Base-by-base conservation (phyloP, 2,113 vertebrate genomes). In the Madoqua kirkii region DNA sequence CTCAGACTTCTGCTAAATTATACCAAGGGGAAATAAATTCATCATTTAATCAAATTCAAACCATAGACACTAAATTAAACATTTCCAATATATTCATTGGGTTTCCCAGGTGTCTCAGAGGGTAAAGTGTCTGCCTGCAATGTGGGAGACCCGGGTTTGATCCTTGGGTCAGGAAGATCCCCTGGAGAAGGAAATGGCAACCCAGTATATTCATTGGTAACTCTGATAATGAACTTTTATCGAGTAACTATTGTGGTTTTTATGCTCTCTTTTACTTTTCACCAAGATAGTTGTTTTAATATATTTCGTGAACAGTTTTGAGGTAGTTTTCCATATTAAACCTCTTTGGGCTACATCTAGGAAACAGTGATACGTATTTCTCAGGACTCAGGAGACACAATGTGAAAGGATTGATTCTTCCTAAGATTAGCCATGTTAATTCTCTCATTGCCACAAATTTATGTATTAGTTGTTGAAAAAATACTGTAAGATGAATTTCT, bases 401-500 rank as follows among this genome's bases (percentile, higher is more conserved):
- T 89, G 6, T 55, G 67, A 71, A 97, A 82, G 45, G 52, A 79
- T 81, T 43, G 14, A 16, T 64, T 85, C 87, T 96, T 67, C 54
- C 40, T 59, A 86, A 31, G 7, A 48, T 29, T 50, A 84, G 40
- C 57, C n/a, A 31, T 81, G 13, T 64, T 92, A 76, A 88, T 83
- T 92, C 62, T 93, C 45, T 87, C n/a, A 90, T 94, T 97, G 57
- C 40, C 78, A 74, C 33, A 92, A 87, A 74, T 21, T 57, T 43
- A 96, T 93, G n/a, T 78, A 62, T 78, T 57, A 62, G 45, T 36
- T 79, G 3, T 87, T 96, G 57, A 86, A 86, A 95, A 82, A 96
- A 76, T 82, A 27, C 82, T 60, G 54, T 79, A 78, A 55, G 43
- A 83, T 79, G 16, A n/a, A 64, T 76, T 76, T 76, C 40, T 76